Conservation (phyloP, 2,797 vertebrate species). For the Dipus sagitta region DNA sequence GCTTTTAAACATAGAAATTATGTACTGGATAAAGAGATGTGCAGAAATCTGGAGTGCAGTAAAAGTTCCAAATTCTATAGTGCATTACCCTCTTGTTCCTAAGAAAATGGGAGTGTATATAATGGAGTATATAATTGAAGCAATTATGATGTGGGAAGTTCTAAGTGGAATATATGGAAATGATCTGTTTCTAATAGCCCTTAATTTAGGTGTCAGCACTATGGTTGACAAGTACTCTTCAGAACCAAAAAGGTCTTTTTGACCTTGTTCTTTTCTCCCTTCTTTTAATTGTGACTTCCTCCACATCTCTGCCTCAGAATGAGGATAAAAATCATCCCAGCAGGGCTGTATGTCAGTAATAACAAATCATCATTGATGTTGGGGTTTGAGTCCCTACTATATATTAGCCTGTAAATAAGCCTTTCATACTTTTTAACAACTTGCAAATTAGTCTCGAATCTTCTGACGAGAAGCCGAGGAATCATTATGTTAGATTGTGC, state of each 20-base stretch:
- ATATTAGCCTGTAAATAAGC: neutral
- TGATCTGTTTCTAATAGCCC: conserved; percentile 59
- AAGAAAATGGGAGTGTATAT: conserved; percentile 43
- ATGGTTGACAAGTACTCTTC: neutral
- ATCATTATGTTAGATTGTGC: neutral
- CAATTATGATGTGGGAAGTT: conserved; percentile 25
- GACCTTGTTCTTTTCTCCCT: neutral
- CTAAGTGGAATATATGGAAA: conserved; percentile 37
- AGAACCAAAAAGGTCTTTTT: conserved; percentile 5
- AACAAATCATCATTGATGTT: neutral
- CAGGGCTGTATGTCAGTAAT: neutral
- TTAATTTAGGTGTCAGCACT: conserved; percentile 42
- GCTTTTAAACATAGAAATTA: conserved; percentile 36
- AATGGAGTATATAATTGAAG: conserved; percentile 55
- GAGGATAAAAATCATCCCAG: neutral
- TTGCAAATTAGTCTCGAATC: neutral
- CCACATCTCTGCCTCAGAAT: neutral
- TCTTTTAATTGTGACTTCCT: neutral
- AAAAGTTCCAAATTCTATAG: neutral
- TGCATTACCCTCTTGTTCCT: neutral
- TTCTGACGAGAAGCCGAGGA: neutral
- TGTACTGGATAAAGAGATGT: neutral
- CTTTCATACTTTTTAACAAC: conserved; percentile 26
- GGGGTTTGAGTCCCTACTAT: neutral
- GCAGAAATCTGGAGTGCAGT: neutral